Evolutionary conservation across 2,888 invertebrate genomes (phyloP).

Genomic region (Volucella bombylans): DNA sequence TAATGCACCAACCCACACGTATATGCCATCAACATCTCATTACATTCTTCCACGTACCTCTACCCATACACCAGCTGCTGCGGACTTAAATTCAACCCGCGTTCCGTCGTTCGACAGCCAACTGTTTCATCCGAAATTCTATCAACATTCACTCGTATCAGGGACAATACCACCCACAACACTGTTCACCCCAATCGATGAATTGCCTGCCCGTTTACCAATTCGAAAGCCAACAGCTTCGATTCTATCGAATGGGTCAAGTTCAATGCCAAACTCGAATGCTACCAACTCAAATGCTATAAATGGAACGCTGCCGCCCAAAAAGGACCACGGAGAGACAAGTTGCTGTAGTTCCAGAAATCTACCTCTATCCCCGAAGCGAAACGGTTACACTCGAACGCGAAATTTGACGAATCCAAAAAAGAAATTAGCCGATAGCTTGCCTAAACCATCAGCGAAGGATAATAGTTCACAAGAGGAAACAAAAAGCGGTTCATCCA

Average conservation of each 20-base stretch:
- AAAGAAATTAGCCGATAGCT: slow-evolving; percentile 89
- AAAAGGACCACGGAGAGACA: slow-evolving; percentile 84
- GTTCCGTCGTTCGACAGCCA: slow-evolving; percentile 45
- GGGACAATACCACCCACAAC: slow-evolving; percentile 81
- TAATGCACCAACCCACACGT: slow-evolving; percentile 70
- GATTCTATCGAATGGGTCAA: slow-evolving; percentile 79
- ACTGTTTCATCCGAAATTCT: slow-evolving; percentile 80
- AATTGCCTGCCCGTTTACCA: slow-evolving; percentile 79
- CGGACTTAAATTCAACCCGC: slow-evolving; percentile 42
- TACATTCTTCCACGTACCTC: slow-evolving; percentile 75
- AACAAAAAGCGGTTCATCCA: slow-evolving; percentile 81
- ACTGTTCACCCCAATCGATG: slow-evolving; percentile 77
- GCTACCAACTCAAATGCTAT: slow-evolving; percentile 63
- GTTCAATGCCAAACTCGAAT: slow-evolving; percentile 42
- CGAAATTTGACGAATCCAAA: slow-evolving; percentile 85
- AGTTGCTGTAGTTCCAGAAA: slow-evolving; percentile 89
- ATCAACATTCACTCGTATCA: slow-evolving; percentile 82
- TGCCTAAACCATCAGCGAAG: slow-evolving; percentile 81
- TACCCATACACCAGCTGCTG: slow-evolving; percentile 47
- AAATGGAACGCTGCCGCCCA: slow-evolving; percentile 66
- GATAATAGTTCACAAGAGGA: slow-evolving; percentile 51
- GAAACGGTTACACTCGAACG: slow-evolving; percentile 80
- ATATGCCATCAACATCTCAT: slow-evolving; percentile 71
- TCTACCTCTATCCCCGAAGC: slow-evolving; percentile 79
- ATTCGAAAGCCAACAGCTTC: slow-evolving; percentile 81